These are phyloP conservation scores for Parauchenoglanis ngamensis DNA, from an alignment of 2,797 vertebrate genomes.

Conservation along the genomic window DNA sequence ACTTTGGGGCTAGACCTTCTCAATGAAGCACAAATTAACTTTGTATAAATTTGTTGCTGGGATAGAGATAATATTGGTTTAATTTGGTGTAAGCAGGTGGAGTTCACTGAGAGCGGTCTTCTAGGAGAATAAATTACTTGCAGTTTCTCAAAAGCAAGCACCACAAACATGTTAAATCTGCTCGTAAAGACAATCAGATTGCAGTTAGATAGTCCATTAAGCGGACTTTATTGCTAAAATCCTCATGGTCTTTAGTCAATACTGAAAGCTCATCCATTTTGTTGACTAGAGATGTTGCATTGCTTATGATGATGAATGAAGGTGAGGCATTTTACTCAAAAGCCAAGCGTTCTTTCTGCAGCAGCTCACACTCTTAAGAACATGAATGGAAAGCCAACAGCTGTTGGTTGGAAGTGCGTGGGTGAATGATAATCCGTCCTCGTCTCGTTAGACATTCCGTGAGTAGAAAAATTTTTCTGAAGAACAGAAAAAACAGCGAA, in stretches of 20 bases:
- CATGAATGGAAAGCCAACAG: background rate
- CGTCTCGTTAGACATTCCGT: background rate
- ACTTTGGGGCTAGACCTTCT: slow-evolving; percentile 29
- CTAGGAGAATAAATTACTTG: background rate
- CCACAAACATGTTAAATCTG: background rate
- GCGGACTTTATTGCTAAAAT: background rate
- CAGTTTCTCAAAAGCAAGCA: background rate
- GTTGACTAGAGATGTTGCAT: background rate
- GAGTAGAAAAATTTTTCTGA: background rate
- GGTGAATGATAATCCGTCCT: background rate
- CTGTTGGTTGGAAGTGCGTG: background rate
- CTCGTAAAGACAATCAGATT: background rate
- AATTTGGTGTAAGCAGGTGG: background rate
- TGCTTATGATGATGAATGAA: background rate
- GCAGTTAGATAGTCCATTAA: background rate
- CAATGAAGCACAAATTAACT: background rate
- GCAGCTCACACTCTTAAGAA: background rate
- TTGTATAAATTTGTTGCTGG: background rate
- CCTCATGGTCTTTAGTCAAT: background rate
- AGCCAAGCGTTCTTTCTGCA: background rate
- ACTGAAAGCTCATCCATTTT: background rate
- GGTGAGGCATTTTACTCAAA: background rate
- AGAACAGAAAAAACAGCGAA: background rate
- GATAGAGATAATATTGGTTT: slow-evolving; percentile 2
- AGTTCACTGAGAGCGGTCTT: background rate